Evolutionary conservation across 2,797 vertebrate species (phyloP), one percentile per base, ranked within the genome.

Genomic region (Rallus crepitans): DNA sequence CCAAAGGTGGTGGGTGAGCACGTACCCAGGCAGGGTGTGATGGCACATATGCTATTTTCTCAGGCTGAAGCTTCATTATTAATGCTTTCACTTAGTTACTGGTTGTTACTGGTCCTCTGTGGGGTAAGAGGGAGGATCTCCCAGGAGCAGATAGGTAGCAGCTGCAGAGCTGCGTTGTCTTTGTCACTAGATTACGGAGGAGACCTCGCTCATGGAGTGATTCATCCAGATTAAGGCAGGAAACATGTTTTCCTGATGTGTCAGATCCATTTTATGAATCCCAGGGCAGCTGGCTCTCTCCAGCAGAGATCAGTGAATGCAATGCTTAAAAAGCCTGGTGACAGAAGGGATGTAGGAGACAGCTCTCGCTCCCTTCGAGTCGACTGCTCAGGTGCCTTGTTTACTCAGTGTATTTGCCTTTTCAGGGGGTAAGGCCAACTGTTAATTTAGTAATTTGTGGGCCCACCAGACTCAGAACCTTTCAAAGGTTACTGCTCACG

Each of bases 401-500:
- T 91, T 42, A 52, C 39, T 60, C 68, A 7, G 13, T 23, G 47
- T 64, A 28, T 94, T 91, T 91, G 70, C 73, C 65, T 94, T 89
- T 90, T 94, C 63, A 63, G 63, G 48, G 77, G 76, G 33, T 71
- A 68, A 92, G 56, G 33, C 60, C 35, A 35, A 7, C 55, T 39
- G n/a, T 72, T 92, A 82, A 90, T 76, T 82, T 7, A 48, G 66
- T 76, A 42, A 72, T 77, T 61, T 47, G 52, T 40, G 71, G 76
- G 73, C 63, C 40, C 31, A 17, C 55, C 81, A 89, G 66, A 42
- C 53, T 53, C 2, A 0, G 68, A 81, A 79, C 72, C 56, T 93
- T 93, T 81, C 76, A 91, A 94, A 97, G 96, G 93, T 96, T 89
- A 92, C 48, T 75, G 63, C 91, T 89, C 15, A 0, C 18, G 4